Percentiles rank a stretch among this genome's conserved stretches.
phyloP scores from a whole-genome alignment of 1,140 invertebrate species.

The Sinella curviseta region DNA sequence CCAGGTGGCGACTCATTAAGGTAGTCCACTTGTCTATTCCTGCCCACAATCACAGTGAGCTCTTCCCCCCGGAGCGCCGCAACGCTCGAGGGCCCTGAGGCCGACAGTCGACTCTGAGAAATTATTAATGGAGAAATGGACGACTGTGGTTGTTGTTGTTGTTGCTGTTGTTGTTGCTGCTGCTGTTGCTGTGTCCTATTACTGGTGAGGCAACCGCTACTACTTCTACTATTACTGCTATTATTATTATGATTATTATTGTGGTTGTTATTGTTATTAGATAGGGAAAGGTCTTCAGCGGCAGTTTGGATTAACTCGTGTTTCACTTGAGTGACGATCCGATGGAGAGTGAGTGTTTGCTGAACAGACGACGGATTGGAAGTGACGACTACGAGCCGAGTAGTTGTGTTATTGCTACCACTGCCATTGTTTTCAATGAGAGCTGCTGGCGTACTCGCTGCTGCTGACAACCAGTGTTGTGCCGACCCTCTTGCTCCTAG shows the following conservation, averaged over 20 bases:
- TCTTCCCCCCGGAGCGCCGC: neutral
- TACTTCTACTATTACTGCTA: neutral
- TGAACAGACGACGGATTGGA: slow-evolving; percentile 26
- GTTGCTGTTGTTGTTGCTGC: neutral
- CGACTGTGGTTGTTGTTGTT: neutral
- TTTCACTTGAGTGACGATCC: slow-evolving; percentile 43
- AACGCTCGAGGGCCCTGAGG: neutral
- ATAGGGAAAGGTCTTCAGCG: slow-evolving; percentile 44
- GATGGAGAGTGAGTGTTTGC: slow-evolving; percentile 39
- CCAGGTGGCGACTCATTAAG: neutral
- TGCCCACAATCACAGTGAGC: slow-evolving; percentile 5
- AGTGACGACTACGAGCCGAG: slow-evolving; percentile 48
- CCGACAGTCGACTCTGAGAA: neutral
- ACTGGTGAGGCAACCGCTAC: neutral
- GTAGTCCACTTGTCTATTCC: neutral
- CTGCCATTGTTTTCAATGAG: neutral
- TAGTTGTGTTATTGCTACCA: slow-evolving; percentile 27
- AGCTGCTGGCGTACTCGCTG: neutral
- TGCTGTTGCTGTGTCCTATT: neutral
- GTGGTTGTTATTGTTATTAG: slow-evolving; percentile 12
- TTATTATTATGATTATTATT: neutral
- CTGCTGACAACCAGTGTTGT: slow-evolving; percentile 30
- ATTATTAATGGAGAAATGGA: neutral
- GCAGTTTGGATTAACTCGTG: slow-evolving; percentile 44
- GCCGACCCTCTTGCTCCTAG: neutral